These are phyloP conservation scores for Tiliacea citrago DNA, from an alignment of 2,888 invertebrate genomes.

Conservation along the genomic window DNA sequence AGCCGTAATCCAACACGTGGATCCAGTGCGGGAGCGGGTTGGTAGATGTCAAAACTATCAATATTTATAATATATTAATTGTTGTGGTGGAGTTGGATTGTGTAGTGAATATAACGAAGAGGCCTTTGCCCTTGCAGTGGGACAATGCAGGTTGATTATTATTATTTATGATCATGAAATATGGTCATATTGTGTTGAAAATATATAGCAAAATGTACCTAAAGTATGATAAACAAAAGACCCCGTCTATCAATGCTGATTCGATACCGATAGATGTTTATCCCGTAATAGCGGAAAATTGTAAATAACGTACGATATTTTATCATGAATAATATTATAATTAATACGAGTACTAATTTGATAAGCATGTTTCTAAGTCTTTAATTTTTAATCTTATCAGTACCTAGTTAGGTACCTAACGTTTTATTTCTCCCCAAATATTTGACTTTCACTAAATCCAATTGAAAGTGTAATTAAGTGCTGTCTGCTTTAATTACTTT, in stretches of 20 bases:
- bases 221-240: conserved; percentile 10
- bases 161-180: neutral
- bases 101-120: neutral
- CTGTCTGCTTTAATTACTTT: conserved; percentile 35
- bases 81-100: neutral
- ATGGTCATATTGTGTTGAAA: neutral
- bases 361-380: conserved; percentile 28
- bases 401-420: neutral
- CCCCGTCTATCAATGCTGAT: conserved; percentile 25
- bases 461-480: conserved; percentile 29
- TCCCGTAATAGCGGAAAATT: conserved; percentile 50
- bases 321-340: conserved; percentile 47
- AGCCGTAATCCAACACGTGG: too few species aligned
- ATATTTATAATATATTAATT: neutral
- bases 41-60: too few species aligned
- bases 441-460: conserved; percentile 39
- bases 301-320: conserved; percentile 35
- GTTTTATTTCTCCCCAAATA: conserved; percentile 24
- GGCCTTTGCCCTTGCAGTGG: neutral
- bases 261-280: conserved; percentile 36
- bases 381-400: conserved; percentile 30
- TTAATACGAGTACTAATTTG: conserved; percentile 26
- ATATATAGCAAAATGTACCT: neutral
- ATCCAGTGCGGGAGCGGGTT: too few species aligned
- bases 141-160: neutral